Percentiles rank a stretch among this genome's conserved stretches.
phyloP scores from a whole-genome alignment of 2,797 vertebrate species.

The Microctenopoma stevenorrisi region DNA sequence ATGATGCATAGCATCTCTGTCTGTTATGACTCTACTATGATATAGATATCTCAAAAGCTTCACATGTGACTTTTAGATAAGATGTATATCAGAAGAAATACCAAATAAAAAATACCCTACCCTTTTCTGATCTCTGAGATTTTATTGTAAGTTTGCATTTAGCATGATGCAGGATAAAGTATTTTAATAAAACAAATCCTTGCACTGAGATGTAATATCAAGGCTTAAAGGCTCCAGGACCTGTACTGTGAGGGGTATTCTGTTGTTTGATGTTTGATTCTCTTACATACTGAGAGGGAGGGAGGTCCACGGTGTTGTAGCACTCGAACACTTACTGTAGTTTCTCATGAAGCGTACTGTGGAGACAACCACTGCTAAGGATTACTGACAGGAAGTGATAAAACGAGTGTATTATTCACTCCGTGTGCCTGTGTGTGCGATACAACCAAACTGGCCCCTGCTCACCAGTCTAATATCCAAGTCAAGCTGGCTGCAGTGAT shows the following conservation, averaged over 20 bases:
- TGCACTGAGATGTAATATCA: constrained; percentile 7
- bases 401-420: constrained; percentile 56
- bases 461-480: constrained; percentile 58
- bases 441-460: constrained; percentile 48
- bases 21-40: constrained; percentile 38
- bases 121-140: constrained; percentile 12
- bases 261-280: constrained; percentile 8
- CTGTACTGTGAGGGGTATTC: constrained; percentile 16
- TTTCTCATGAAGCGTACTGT: constrained; percentile 26
- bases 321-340: constrained; percentile 37
- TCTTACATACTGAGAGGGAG: constrained; percentile 5
- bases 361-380: constrained; percentile 28
- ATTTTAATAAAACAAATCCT: constrained; percentile 4
- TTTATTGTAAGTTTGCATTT: constrained; percentile 17
- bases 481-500: constrained; percentile 68
- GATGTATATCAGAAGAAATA: constrained; percentile 47
- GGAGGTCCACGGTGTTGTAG: background rate
- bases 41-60: constrained; percentile 31
- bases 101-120: constrained; percentile 19
- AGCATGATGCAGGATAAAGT: constrained; percentile 1
- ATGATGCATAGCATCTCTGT: constrained; percentile 20
- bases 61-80: constrained; percentile 54
- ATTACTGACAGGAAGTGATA: constrained; percentile 59
- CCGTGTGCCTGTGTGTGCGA: constrained; percentile 12
- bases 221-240: constrained; percentile 11